Conservation (phyloP, 2,888 invertebrate species). For the Phrixothrix hirtus region DNA sequence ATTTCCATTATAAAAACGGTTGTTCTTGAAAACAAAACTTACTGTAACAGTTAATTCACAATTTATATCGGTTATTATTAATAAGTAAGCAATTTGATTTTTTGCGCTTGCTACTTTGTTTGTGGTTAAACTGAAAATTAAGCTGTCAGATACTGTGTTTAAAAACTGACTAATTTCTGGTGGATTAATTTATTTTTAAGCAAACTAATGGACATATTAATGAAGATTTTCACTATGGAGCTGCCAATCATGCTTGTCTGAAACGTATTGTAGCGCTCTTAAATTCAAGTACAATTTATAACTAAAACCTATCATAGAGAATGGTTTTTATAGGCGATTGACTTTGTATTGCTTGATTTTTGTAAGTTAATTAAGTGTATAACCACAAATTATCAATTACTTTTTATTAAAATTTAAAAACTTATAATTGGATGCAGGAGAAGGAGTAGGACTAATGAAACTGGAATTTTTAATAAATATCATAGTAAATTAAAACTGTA, state of each 20-base stretch:
- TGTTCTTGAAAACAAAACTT: no score
- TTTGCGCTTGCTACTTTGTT: background rate
- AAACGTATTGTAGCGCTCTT: background rate
- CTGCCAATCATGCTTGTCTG: constrained; percentile 9
- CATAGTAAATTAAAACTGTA: no score
- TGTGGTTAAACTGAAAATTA: constrained; percentile 4
- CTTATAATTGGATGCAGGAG: no score
- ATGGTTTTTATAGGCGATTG: background rate
- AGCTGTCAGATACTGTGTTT: constrained; percentile 7
- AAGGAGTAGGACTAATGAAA: no score
- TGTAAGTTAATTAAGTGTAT: background rate
- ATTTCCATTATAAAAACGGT: no score
- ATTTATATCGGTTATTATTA: no score
- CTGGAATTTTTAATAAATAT: no score
- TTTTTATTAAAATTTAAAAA: no score
- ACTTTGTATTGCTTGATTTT: background rate
- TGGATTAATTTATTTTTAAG: constrained; percentile 10
- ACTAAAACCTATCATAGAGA: background rate
- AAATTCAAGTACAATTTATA: background rate
- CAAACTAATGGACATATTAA: constrained; percentile 5
- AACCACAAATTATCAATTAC: background rate
- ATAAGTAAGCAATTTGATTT: no score
- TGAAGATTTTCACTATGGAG: constrained; percentile 9
- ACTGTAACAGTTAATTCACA: no score
- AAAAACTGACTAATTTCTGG: background rate